Percentiles rank a stretch among this genome's conserved stretches.
These are phyloP conservation scores for Premnoplex brunnescens DNA, from an alignment of 2,797 vertebrate species.

Conservation along the genomic window DNA sequence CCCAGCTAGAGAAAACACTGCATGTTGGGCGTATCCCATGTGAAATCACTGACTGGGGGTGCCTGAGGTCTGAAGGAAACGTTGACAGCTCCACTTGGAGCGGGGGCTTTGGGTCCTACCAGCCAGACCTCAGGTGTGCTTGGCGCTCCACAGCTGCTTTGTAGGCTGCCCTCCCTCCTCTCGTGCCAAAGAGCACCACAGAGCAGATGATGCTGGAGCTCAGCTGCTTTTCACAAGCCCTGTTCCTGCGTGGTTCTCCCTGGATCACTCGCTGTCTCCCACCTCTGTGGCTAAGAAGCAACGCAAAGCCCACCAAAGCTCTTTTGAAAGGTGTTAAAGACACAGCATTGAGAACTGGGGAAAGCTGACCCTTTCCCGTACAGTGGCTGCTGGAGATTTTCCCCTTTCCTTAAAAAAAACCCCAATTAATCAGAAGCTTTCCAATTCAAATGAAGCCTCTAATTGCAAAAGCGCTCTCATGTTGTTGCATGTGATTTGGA, in stretches of 20 bases:
- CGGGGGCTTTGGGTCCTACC: neutral
- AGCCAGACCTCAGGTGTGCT: neutral
- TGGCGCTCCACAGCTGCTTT: neutral
- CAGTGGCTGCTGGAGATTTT: neutral
- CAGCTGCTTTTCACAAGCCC: neutral
- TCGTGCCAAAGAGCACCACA: fast-evolving
- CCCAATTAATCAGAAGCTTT: neutral
- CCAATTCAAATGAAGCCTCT: neutral
- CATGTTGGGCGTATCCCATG: neutral
- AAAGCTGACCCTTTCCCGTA: neutral
- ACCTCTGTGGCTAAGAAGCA: neutral
- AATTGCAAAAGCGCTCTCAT: neutral
- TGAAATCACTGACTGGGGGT: neutral
- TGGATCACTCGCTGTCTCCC: neutral
- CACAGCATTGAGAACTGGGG: neutral
- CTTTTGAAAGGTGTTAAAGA: neutral
- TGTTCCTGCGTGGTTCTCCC: neutral
- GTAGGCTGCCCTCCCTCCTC: neutral
- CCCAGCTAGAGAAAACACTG: neutral
- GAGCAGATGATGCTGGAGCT: neutral
- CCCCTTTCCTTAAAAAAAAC: neutral
- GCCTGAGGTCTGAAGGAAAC: neutral
- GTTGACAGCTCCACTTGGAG: neutral
- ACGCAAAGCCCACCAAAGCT: neutral
- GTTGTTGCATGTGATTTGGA: neutral